Evolutionary conservation across 2,888 invertebrate genomes (phyloP), one percentile per base, ranked within the genome.

Genomic region (Oeneis ivallda): DNA sequence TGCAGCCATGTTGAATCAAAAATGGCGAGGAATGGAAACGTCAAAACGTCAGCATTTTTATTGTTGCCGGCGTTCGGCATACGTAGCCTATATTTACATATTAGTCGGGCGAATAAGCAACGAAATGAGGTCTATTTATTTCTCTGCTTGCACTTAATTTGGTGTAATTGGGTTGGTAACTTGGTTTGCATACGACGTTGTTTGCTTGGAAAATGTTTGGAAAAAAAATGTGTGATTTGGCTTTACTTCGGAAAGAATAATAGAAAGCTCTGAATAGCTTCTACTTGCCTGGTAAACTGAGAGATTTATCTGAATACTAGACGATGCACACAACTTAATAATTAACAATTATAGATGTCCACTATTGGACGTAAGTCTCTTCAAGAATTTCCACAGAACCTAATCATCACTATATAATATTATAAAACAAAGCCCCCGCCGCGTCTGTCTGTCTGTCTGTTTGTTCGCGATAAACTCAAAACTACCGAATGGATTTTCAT

Each of bases 1-100:
- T 86, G 85, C 87, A 85, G 78, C 79, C 80, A 81, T 83, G 74
- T 85, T 85, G 84, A 76, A 80, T 79, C 85, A 86, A 87, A 87
- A 89, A 87, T 86, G 82, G 86, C 81, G 74, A 78, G 66, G 74
- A 71, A 74, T 75, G 71, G 71, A 78, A 80, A 79, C 78, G 76
- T 77, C 73, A 75, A 71, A 70, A 59, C 72, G 79, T 87, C 87
- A 87, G 87, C 87, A 75, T 78, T 86, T 86, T 87, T 84, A 79
- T 79, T 77, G 74, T 72, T 75, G 74, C 70, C 26, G 68, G 61
- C 68, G 68, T 66, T 67, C 68, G 64, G 71, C 80, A 81, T 77
- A 79, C 77, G 77, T 81, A 79, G 74, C 57, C 56, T 69, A 70
- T 67, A 69, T 69, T 69, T 70, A 70, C 70, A 67, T 52, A 64